phyloP scores from a whole-genome alignment of 2,888 invertebrate species.

The Campoplex capitator region DNA sequence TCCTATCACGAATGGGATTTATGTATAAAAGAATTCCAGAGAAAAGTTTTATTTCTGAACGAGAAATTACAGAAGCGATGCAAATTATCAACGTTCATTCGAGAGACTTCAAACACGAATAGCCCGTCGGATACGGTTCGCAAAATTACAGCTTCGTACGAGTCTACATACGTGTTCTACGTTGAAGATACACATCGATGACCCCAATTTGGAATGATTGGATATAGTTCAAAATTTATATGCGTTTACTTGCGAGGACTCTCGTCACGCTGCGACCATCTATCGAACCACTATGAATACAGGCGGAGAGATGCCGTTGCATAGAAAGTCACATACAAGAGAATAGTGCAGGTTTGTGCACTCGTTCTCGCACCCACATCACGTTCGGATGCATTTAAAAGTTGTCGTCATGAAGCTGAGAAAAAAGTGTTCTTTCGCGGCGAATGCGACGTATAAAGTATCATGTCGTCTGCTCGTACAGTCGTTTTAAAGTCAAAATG shows the following conservation, averaged over 20 bases:
- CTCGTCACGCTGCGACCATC: neutral
- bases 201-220: neutral
- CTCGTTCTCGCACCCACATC: neutral
- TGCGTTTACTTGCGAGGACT: neutral
- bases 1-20: neutral
- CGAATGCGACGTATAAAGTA: neutral
- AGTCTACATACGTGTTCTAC: neutral
- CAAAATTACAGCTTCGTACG: neutral
- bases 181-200: neutral
- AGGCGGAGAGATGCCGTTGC: neutral
- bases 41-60: neutral
- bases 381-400: neutral
- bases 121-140: neutral
- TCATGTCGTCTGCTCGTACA: neutral
- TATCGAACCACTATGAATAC: neutral
- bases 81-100: neutral
- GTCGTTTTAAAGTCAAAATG: neutral
- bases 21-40: neutral
- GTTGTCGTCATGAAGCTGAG: neutral
- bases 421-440: neutral
- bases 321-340: neutral
- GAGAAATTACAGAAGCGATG: neutral
- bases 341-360: neutral
- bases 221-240: neutral
- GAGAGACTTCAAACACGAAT: neutral